These are phyloP conservation scores for Abramis brama DNA, from an alignment of 2,113 vertebrate genomes.

Conservation along the genomic window DNA sequence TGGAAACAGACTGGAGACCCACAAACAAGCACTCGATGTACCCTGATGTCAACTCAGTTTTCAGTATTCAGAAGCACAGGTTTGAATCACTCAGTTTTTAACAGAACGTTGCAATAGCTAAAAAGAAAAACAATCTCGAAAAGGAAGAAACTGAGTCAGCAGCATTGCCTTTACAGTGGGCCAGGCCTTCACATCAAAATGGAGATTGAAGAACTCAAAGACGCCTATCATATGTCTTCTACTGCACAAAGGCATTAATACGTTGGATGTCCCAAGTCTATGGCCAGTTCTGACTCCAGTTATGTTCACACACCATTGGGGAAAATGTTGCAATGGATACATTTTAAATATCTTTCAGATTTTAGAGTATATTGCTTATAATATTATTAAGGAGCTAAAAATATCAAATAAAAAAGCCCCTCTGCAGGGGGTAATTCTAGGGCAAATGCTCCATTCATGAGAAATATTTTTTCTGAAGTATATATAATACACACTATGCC, in stretches of 20 bases:
- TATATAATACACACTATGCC: not conserved
- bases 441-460: not conserved
- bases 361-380: not conserved
- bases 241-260: conserved; percentile 52
- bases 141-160: conserved; percentile 59
- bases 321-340: not conserved
- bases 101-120: conserved; percentile 16
- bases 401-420: not conserved
- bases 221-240: conserved; percentile 55
- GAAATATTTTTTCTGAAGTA: not conserved
- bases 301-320: conserved; percentile 39
- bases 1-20: conserved; percentile 37
- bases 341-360: not conserved
- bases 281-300: conserved; percentile 32
- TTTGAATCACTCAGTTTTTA: conserved; percentile 52
- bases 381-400: not conserved
- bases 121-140: conserved; percentile 56
- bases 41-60: conserved; percentile 12
- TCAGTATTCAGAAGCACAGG: conserved; percentile 42
- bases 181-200: conserved; percentile 54
- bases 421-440: not conserved
- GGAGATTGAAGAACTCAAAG: conserved; percentile 55
- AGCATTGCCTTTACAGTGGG: conserved; percentile 45
- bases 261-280: conserved; percentile 50
- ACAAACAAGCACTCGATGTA: conserved; percentile 32